A percentile compares a stretch with the other conserved stretches of the same genome.
These are phyloP conservation scores for Psammodynastes pulverulentus DNA, from an alignment of 2,113 vertebrate species.

Conservation along the genomic window DNA sequence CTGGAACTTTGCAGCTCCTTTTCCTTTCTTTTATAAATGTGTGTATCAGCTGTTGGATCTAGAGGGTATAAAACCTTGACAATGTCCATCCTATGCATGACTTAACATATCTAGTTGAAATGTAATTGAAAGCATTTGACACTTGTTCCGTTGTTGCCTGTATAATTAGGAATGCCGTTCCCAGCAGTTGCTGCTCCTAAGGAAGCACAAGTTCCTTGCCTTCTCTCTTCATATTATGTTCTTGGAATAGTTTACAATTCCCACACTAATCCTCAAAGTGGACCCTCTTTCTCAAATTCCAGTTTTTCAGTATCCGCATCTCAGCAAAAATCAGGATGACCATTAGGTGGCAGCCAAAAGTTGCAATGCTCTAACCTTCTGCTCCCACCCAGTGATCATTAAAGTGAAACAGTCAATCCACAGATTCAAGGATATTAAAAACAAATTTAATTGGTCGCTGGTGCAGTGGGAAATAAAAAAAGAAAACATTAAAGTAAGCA, in stretches of 20 bases:
- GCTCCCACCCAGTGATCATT: not conserved
- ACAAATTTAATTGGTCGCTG: not conserved
- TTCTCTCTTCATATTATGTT: not conserved
- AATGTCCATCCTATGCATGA: not conserved
- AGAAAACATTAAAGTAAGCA: not conserved
- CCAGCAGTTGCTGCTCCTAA: not conserved
- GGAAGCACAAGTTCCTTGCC: not conserved
- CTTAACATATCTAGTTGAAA: not conserved
- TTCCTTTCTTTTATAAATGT: not conserved
- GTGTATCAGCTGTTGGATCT: not conserved
- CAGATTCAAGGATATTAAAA: not conserved
- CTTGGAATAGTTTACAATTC: not conserved
- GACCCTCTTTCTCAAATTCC: not conserved
- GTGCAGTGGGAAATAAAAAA: not conserved
- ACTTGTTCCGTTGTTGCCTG: not conserved
- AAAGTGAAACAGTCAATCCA: not conserved
- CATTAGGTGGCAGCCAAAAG: not conserved
- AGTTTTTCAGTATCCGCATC: not conserved
- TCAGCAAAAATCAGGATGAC: not conserved
- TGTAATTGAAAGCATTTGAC: not conserved
- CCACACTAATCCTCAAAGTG: not conserved
- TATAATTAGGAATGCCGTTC: not conserved
- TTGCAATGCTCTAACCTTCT: not conserved
- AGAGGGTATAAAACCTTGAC: not conserved
- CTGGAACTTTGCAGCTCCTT: not conserved